Base-by-base conservation (phyloP, 2,888 invertebrate genomes). In the Cerceris ruficornis region DNA sequence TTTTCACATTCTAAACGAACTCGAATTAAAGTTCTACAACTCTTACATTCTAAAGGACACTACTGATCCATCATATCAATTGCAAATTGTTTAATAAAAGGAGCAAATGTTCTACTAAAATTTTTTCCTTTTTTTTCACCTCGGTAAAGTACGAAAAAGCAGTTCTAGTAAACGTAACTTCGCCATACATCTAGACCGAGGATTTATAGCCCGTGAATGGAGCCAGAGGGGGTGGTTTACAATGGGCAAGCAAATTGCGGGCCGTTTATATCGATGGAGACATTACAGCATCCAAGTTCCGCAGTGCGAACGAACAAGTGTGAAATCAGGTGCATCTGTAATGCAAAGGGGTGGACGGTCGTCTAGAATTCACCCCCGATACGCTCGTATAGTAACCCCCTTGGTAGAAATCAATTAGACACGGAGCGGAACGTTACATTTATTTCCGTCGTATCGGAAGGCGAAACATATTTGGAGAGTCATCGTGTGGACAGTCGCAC, bases 291-390 rank as follows among this genome's bases (percentile, higher is more conserved):
- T 50, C 39, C 61, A 39, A 62, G 69, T 64, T 78, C 57, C 72
- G 43, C 86, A 76, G 84, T 89, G 88, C 81, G 87, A 90, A 90
- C 87, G 88, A 90, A 87, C 92, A 91, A 92, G 92, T 91, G 92
- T 91, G 90, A 91, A 92, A 92, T 91, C 91, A 91, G 89, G 89
- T 90, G 90, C 89, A 89, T 89, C 86, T 87, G 89, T 90, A 89
- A 90, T 90, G 89, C 87, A 88, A 83, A 83, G 86, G 86, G 88
- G 77, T 84, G 82, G 73, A 49, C 57, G 71, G 59, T 57, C 55
- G 66, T 64, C 52, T 62, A 65, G 74, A 77, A 75, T 41, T 72
- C 78, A 59, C 75, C 81, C 81, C 78, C 41, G 61, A 58, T 65
- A 64, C 68, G 72, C 52, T 61, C 70, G 60, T 69, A 57, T 60